Evolutionary conservation across 1,140 invertebrate species (phyloP).

Genomic region (Lordiphosa clarofinis): DNA sequence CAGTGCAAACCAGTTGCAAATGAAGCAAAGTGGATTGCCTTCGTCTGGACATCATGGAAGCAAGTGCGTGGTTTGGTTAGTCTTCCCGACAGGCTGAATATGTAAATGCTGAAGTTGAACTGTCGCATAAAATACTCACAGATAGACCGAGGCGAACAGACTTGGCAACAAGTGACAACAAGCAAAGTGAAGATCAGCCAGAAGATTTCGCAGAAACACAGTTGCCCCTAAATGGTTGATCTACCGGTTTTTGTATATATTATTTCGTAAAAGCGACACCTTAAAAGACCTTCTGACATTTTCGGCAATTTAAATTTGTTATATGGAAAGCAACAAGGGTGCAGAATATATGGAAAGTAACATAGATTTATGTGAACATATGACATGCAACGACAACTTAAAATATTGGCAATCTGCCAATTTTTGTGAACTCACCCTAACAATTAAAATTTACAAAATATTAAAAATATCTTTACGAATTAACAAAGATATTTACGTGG

Average conservation of each 20-base stretch:
- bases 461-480: too few species aligned
- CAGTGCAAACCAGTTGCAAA: conserved; percentile 47
- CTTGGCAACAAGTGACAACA: conserved; percentile 17
- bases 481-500: too few species aligned
- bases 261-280: conserved; percentile 24
- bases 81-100: conserved; percentile 41
- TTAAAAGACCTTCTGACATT: conserved; percentile 59
- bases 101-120: conserved; percentile 61
- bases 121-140: conserved; percentile 33
- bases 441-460: too few species aligned
- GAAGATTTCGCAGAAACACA: conserved; percentile 45
- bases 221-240: conserved; percentile 25
- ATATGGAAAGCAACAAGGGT: not conserved
- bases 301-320: conserved; percentile 6
- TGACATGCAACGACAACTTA: too few species aligned
- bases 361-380: too few species aligned
- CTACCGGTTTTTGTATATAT: conserved; percentile 44
- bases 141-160: conserved; percentile 8
- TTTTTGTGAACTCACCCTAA: too few species aligned
- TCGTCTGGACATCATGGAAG: conserved; percentile 19
- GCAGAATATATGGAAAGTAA: too few species aligned
- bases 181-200: conserved; percentile 19
- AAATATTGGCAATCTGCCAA: too few species aligned
- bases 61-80: conserved; percentile 6
- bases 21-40: conserved; percentile 52